Base-by-base conservation (phyloP, 1,140 invertebrate species). In the Telenomus remus region DNA sequence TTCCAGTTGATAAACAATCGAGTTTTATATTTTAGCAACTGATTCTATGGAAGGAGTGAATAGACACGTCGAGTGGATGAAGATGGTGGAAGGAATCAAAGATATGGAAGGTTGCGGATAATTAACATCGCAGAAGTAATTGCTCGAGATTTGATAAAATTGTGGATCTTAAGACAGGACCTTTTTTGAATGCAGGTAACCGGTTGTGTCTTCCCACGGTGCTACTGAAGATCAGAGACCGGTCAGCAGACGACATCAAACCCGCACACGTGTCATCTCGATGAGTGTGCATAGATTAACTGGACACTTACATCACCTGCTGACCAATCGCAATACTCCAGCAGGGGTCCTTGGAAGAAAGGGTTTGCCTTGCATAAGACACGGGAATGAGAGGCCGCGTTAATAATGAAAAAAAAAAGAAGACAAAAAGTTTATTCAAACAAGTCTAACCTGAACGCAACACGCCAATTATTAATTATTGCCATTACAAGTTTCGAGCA, bases 181-280 rank as follows among this genome's bases (percentile, higher is more conserved):
- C 71, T 65, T 53, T 73, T 49, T 64, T 71, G 9, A 47, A 61
- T 68, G 73, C 19, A 8, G 56, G 27, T 15, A 74, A 78, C 63
- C 66, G 56, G 75, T 71, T 53, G 11, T 48, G 16, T 80, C 83
- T 84, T 85, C 83, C 82, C 83, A 84, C 83, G 82, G 83, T 85
- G 79, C 78, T 79, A 79, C 83, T 75, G 76, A 66, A 68, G 71
- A 78, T 76, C 68, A 64, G 54, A 76, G 77, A 81, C 82, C 79
- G 82, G 83, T 82, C 80, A 82, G 76, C 81, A 85, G 77, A 84
- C 81, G 83, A 84, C 80, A 82, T 79, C 78, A 78, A 76, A 81
- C 78, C 60, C 77, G 75, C 79, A 80, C 78, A 81, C 81, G 81
- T 79, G 77, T 79, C 76, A 80, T 80, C 61, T 74, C 71, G 70